Evolutionary conservation across 2,888 invertebrate species (phyloP), one percentile per base, ranked within the genome.

Genomic region (Pterobdella sp.): DNA sequence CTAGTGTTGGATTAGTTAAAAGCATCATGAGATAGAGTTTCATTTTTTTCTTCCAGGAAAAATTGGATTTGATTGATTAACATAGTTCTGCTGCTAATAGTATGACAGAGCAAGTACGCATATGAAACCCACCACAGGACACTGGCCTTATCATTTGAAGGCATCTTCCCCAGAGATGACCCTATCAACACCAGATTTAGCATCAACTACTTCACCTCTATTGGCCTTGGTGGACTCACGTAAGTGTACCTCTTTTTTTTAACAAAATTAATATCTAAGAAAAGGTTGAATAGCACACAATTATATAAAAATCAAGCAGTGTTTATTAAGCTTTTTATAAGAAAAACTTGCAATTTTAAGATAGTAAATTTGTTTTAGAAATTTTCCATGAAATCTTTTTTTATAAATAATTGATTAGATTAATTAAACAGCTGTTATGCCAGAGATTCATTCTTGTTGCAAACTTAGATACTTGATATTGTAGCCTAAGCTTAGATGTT

Each of bases 171-270:
- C 0, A 87, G 93, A 73, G 94, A 97, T 81, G 92, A 95, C 86
- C 96, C 97, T 0, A 90, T 92, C 81, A 94, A 97, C 82, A 95
- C 96, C 0, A 87, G 97, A 80, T 98, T 98, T 85, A 91, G 97
- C 0, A 97, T 98, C 69, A 96, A 96, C 82, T 96, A 95, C 85
- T 96, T 96, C 84, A 95, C 95, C 0, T 92, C 94, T 0, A 95
- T 95, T 81, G 95, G 97, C 79, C 87, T 98, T 72, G 97, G 97
- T 73, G 96, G 95, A 0, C 86, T 98, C 0, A 98, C 97, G 86
- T 88, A 83, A 85, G 87, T 82, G 18, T 26, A 7, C 18, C 7
- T 36, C 26, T 31, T 37, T 1, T 49, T 14, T 49, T n/a, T 49
- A n/a, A n/a, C n/a, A n/a, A n/a, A n/a, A n/a, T n/a, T n/a, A n/a